A percentile compares a stretch with the other conserved stretches of the same genome.
Evolutionary conservation across 2,113 vertebrate genomes (phyloP).

Genomic region (Mormoops blainvillei): DNA sequence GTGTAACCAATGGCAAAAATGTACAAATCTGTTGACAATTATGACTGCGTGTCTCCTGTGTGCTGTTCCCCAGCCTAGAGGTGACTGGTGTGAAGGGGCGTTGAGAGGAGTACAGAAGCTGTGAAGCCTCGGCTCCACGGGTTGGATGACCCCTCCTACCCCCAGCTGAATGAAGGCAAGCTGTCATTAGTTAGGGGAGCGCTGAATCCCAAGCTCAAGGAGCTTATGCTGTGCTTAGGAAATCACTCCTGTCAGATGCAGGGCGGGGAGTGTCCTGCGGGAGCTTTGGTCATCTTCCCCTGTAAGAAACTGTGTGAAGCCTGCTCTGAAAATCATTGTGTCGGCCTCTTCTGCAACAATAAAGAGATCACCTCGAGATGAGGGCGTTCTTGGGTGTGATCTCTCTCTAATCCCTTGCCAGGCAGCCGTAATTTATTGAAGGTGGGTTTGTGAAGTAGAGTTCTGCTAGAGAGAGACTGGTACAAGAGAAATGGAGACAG

Average conservation of each 20-base stretch:
- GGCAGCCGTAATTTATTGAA: constrained; percentile 78
- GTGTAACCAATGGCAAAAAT: constrained; percentile 66
- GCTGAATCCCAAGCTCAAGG: constrained; percentile 70
- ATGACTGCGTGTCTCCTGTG: constrained; percentile 61
- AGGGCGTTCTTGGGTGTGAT: constrained; percentile 72
- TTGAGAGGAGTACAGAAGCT: constrained; percentile 63
- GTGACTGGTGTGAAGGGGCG: constrained; percentile 65
- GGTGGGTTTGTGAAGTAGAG: constrained; percentile 77
- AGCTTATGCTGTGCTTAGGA: constrained; percentile 75
- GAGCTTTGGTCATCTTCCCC: not conserved
- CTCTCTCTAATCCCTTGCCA: constrained; percentile 77
- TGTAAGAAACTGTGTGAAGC: not conserved
- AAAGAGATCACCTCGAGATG: constrained; percentile 41
- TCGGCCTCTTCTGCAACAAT: not conserved
- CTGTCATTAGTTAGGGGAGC: constrained; percentile 77
- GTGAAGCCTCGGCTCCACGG: constrained; percentile 61
- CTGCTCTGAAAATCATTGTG: not conserved
- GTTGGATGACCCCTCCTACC: constrained; percentile 67
- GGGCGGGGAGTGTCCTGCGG: constrained; percentile 26
- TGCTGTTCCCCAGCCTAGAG: constrained; percentile 63
- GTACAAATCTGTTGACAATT: constrained; percentile 78
- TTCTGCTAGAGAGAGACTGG: constrained; percentile 83
- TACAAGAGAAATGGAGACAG: constrained; percentile 82
- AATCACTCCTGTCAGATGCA: constrained; percentile 66
- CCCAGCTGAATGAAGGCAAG: constrained; percentile 78